Evolutionary conservation across 2,113 vertebrate species (phyloP), one percentile per base, ranked within the genome.

Genomic region (Scopus umbretta): DNA sequence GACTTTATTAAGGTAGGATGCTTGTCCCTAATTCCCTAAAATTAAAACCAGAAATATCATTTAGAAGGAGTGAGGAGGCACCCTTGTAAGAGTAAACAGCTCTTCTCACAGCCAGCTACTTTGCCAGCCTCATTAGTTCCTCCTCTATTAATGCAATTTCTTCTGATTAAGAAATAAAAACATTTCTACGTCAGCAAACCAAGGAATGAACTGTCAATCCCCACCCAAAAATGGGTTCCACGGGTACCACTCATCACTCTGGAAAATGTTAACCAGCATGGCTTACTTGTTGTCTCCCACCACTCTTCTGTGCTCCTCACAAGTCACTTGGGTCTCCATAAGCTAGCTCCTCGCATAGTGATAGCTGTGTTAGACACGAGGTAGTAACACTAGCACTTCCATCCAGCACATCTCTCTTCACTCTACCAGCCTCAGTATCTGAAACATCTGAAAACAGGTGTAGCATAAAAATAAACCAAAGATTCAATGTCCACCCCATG

Each of bases 391-490:
- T 7, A 70, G 52, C 23, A 38, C 50, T 26, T 82, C 36, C 36
- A 15, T 5, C 49, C 3, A 1, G 3, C 14, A 58, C 25, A 32
- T 58, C 65, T 53, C 59, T 53, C 40, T 52, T 52, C 45, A 11
- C 11, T 59, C 34, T 53, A 30, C 25, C 14, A 40, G 29, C 50
- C 25, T 38, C 42, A 15, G 56, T 34, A 45, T 32, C 27, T 18
- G 34, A 53, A 83, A 83, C 6, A 47, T 20, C 45, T 79, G 96
- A 95, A 95, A 97, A 91, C 36, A 96, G 16, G 25, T 43, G 75
- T 91, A 74, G 65, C 83, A 45, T 87, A 94, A 97, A 97, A 90
- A 84, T 68, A 94, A 95, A 91, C 59, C 86, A 88, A 94, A 96
- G 92, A 62, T 88, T 95, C 79, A 65, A 25, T 34, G 13, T 34